phyloP scores from a whole-genome alignment of 1,140 invertebrate species.

The Hetaerina americana region DNA sequence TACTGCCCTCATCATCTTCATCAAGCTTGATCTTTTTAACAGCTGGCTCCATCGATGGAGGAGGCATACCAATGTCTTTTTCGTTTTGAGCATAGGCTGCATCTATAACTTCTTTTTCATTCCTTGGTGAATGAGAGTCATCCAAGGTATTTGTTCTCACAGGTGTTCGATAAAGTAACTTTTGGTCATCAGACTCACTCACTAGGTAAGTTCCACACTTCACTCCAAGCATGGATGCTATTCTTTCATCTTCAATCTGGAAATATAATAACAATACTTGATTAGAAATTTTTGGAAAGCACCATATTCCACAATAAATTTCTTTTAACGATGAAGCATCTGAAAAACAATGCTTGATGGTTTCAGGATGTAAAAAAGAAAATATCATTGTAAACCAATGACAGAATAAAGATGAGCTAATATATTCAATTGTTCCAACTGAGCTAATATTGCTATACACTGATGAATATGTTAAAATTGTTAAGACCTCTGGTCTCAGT shows the following conservation, averaged over 20 bases:
- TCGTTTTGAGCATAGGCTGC: not conserved
- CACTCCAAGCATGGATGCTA: slow-evolving; percentile 8
- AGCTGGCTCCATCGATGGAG: not conserved
- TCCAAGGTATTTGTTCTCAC: not conserved
- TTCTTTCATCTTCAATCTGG: slow-evolving; percentile 10
- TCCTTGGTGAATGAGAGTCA: not conserved
- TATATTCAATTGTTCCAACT: too few relatives aligned
- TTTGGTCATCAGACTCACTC: slow-evolving; percentile 7
- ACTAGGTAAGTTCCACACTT: slow-evolving; percentile 13
- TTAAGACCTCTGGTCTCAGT: too few relatives aligned
- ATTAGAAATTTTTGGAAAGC: too few relatives aligned
- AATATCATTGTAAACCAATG: too few relatives aligned
- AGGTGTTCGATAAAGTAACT: not conserved
- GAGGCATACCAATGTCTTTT: not conserved
- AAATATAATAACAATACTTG: too few relatives aligned
- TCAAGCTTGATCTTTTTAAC: not conserved
- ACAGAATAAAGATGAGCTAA: too few relatives aligned
- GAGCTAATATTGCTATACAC: too few relatives aligned
- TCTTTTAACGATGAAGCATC: too few relatives aligned
- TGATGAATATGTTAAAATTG: too few relatives aligned
- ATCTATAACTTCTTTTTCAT: not conserved
- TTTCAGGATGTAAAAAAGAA: too few relatives aligned
- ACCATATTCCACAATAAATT: too few relatives aligned
- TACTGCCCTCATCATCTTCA: not conserved
- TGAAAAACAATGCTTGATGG: too few relatives aligned